These are phyloP conservation scores for Ianthella basta DNA, from an alignment of 37 sponge, comb jelly and placozoan species.

Conservation along the genomic window DNA sequence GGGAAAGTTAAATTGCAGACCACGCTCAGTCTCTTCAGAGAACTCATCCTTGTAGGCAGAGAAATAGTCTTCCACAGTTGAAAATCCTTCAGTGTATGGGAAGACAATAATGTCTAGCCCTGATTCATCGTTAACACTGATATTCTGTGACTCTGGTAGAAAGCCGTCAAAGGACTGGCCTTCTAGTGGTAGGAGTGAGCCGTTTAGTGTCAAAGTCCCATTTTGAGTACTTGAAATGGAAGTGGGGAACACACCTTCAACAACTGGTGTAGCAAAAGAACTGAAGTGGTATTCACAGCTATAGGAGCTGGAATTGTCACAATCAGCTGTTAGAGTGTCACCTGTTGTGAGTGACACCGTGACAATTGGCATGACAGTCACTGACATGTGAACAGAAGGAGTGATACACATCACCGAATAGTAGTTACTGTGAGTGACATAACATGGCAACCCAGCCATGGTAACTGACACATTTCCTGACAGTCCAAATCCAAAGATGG, in stretches of 20 bases:
- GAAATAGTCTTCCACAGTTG: too few species aligned
- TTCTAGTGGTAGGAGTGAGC: not conserved
- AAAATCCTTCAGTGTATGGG: too few species aligned
- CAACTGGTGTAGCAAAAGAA: not conserved
- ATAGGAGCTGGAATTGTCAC: not conserved
- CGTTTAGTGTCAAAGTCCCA: not conserved
- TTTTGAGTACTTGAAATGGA: slow-evolving; percentile 7
- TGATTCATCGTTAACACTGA: too few species aligned
- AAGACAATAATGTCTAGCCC: too few species aligned
- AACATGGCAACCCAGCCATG: not conserved
- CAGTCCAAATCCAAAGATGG: slow-evolving; percentile 5
- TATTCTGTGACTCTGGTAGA: too few species aligned
- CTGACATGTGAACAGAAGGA: not conserved
- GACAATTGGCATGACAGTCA: not conserved
- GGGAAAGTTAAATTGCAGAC: not conserved
- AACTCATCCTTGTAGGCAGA: too few species aligned
- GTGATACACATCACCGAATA: not conserved
- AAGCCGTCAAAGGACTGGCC: too few species aligned
- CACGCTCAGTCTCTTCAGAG: too few species aligned
- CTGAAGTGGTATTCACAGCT: not conserved
- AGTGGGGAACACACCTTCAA: not conserved
- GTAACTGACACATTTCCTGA: not conserved
- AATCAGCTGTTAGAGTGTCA: not conserved
- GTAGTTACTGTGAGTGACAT: not conserved
- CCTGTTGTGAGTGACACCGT: not conserved